Evolutionary conservation across 2,888 invertebrate species (phyloP), one percentile per base, ranked within the genome.

Genomic region (Mythimna vitellina): DNA sequence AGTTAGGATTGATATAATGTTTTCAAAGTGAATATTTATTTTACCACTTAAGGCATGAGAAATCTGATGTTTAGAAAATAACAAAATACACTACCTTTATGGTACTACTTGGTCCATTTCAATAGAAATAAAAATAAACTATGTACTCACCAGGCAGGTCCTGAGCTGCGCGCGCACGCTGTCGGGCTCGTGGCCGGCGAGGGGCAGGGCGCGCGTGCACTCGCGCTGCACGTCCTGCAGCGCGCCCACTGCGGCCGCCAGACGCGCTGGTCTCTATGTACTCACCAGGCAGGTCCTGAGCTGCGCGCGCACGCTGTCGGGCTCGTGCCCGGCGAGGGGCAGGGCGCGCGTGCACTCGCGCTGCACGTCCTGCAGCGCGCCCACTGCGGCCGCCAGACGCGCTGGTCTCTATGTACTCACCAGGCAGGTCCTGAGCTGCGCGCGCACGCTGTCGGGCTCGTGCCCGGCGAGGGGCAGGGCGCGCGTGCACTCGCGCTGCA

Each of bases 361-460:
- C 91, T 98, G 97, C 84, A 98, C 98, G 69, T 97, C 97, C 94
- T 73, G 98, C 97, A 89, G 97, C 97, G 76, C 98, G 97, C 88
- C 97, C 97, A 35, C 97, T 93, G 77, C 97, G 96, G 54, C 97
- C 97, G 42, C 97, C 96, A 76, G 97, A 97, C 76, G 98, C 93
- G 77, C 97, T 8, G 56, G 14, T 56, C 17, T 29, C n/a, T n/a
- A 49, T 66, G 67, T 65, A 96, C 96, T 95, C 93, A 98, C 98
- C 96, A 98, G 96, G 86, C 98, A 98, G 87, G 97, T 97, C 83
- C 98, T 97, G 68, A 98, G 97, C 93, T 98, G 98, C 25, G 97
- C 97, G 85, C 98, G 97, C 84, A 98, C 97, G n/a, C 97, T 96
- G 89, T 98, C 98, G 1, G 98, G 97, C 86, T 98, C 98, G 76